Conservation (phyloP, 2,888 invertebrate species). For the Malachius bipustulatus region DNA sequence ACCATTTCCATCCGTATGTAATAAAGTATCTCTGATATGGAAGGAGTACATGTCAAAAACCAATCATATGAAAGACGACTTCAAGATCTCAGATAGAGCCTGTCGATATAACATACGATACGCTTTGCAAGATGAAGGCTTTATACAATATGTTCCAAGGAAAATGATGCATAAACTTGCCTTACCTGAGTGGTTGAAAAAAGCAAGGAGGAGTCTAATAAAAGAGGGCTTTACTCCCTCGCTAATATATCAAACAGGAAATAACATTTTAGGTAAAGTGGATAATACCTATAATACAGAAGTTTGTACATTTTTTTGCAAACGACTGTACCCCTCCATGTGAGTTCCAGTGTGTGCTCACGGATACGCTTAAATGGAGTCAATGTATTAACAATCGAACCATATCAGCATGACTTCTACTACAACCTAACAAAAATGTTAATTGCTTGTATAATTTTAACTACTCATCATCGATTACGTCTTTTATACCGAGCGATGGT, state of each 20-base stretch:
- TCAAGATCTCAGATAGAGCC: conserved; percentile 24
- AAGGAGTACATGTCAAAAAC: conserved; percentile 27
- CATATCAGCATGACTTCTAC: conserved; percentile 28
- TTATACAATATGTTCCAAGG: no score
- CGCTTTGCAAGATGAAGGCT: no score
- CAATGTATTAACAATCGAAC: conserved; percentile 10
- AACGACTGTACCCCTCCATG: conserved; percentile 17
- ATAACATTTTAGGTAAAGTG: no score
- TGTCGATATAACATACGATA: conserved; percentile 7
- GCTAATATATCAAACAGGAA: no score
- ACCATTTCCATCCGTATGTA: conserved; percentile 22
- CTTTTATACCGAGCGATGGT: conserved; percentile 11
- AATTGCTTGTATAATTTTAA: conserved; percentile 35
- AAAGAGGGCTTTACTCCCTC: no score
- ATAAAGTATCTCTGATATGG: conserved; percentile 28
- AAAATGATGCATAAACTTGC: no score
- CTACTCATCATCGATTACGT: conserved; percentile 31
- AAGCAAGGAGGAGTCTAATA: no score
- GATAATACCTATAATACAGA: conserved; percentile 12
- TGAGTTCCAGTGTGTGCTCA: conserved; percentile 15
- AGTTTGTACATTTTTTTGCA: no score
- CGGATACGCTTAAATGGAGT: conserved; percentile 12
- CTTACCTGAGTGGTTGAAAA: no score
- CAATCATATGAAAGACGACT: conserved; percentile 27
- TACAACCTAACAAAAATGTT: conserved; percentile 31